These are phyloP conservation scores for Terebella lapidaria DNA, from an alignment of 2,888 invertebrate genomes.

Conservation along the genomic window DNA sequence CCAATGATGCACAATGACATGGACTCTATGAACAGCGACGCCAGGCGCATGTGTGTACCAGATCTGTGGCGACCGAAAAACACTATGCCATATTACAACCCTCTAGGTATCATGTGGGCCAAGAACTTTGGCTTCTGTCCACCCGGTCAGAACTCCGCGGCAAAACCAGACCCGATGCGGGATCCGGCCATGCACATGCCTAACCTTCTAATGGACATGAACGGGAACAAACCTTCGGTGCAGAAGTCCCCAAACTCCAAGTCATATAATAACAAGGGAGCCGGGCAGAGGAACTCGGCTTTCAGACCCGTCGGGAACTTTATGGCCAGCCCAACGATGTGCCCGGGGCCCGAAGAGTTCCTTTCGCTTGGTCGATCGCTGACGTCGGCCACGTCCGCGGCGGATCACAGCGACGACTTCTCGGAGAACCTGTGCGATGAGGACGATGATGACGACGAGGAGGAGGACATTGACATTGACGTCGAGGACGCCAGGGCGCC, in stretches of 20 bases:
- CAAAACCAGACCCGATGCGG: constrained; percentile 1
- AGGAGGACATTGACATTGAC: constrained; percentile 1
- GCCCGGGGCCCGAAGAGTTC: neutral
- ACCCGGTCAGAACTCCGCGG: neutral
- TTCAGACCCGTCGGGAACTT: constrained; percentile 1
- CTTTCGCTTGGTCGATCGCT: neutral
- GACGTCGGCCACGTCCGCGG: neutral
- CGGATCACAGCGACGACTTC: neutral
- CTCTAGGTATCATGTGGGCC: constrained; percentile 16
- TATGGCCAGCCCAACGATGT: neutral
- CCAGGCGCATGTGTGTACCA: neutral
- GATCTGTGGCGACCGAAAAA: neutral
- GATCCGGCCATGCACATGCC: neutral
- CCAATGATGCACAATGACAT: neutral
- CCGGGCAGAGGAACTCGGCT: neutral
- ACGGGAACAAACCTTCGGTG: neutral
- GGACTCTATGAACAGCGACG: no score
- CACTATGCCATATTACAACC: constrained; percentile 9
- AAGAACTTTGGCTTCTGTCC: constrained; percentile 11
- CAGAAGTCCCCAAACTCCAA: no score
- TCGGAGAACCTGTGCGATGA: constrained; percentile 1
- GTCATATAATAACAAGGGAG: no score
- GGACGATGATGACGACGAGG: neutral
- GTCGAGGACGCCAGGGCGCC: neutral
- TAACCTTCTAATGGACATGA: neutral